A percentile compares a stretch with the other conserved stretches of the same genome.
These are phyloP conservation scores for Thalassarche chlororhynchos DNA, from an alignment of 2,113 vertebrate species.

Conservation along the genomic window DNA sequence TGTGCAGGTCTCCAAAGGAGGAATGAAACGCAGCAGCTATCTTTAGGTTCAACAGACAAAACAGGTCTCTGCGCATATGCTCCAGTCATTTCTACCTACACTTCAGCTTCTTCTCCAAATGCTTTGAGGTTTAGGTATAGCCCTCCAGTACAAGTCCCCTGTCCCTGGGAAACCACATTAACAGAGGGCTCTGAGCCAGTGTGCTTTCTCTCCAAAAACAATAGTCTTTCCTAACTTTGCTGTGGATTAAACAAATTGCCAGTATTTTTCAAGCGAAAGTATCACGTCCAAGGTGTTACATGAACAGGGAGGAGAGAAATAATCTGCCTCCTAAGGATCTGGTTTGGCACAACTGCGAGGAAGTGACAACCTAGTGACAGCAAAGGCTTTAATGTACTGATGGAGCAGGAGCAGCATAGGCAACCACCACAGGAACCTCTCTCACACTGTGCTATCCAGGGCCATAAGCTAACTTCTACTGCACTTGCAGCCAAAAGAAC, in stretches of 20 bases:
- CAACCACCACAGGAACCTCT: not conserved
- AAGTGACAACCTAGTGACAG: not conserved
- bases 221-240: not conserved
- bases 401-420: not conserved
- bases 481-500: not conserved
- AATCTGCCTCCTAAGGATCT: not conserved
- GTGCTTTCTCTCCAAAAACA: not conserved
- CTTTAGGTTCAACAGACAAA: constrained; percentile 33
- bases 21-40: not conserved
- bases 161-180: not conserved
- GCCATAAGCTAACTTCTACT: not conserved
- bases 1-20: not conserved
- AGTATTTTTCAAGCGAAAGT: not conserved
- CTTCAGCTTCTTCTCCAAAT: not conserved
- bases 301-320: not conserved
- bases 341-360: not conserved
- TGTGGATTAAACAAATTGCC: not conserved
- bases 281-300: not conserved
- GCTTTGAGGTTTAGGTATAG: not conserved
- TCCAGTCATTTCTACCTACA: constrained; percentile 17
- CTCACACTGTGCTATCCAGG: not conserved
- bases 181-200: not conserved
- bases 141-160: not conserved
- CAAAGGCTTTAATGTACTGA: not conserved
- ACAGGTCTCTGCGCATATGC: not conserved